Evolutionary conservation across 2,888 invertebrate genomes (phyloP).

Genomic region (Chymomyza amoena): DNA sequence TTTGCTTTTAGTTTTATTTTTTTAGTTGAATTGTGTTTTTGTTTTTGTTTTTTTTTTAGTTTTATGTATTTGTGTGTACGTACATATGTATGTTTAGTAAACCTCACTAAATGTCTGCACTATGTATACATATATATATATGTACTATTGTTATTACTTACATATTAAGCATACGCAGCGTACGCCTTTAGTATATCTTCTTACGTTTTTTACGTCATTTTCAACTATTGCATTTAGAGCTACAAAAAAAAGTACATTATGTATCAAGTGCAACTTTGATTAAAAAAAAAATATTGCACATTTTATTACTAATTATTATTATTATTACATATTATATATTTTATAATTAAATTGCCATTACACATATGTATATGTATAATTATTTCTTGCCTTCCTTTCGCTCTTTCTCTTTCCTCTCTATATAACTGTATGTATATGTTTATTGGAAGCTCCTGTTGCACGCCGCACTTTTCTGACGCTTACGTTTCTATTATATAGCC

Average conservation of each 20-base stretch:
- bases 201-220: background rate
- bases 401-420: slow-evolving; percentile 10
- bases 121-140: slow-evolving; percentile 18
- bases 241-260: background rate
- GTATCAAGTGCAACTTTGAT: background rate
- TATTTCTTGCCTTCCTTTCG: background rate
- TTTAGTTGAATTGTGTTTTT: slow-evolving; percentile 6
- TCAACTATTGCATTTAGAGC: background rate
- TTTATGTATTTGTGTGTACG: background rate
- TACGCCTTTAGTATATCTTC: background rate
- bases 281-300: slow-evolving; percentile 21
- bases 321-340: slow-evolving; percentile 30
- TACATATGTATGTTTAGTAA: slow-evolving; percentile 10
- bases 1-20: background rate
- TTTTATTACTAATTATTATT: slow-evolving; percentile 50
- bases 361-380: background rate
- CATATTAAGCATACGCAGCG: background rate
- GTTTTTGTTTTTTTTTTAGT: background rate
- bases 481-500: slow-evolving; percentile 12
- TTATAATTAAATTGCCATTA: slow-evolving; percentile 36
- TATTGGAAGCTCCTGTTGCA: slow-evolving; percentile 78
- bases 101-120: background rate
- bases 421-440: slow-evolving; percentile 52
- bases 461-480: slow-evolving; percentile 52
- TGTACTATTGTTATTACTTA: background rate